phyloP scores from a whole-genome alignment of 2,888 invertebrate genomes.

The Agrochola litura region DNA sequence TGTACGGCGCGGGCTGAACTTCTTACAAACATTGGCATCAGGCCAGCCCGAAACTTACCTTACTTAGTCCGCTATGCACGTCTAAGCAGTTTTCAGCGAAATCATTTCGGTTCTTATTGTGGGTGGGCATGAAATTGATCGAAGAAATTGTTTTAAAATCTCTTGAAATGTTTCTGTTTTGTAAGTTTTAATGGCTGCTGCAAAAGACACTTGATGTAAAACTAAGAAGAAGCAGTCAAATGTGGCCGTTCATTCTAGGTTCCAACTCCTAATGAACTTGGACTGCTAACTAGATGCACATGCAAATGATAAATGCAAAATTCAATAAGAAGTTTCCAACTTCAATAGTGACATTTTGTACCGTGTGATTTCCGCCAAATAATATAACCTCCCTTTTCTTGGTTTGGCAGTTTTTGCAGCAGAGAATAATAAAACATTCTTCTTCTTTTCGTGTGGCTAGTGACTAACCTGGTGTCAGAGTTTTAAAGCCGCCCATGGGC shows the following conservation, averaged over 20 bases:
- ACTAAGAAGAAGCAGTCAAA: too few species aligned
- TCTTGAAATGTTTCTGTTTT: conserved; percentile 22
- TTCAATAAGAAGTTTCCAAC: background rate
- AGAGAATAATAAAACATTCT: conserved; percentile 7
- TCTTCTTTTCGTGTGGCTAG: too few species aligned
- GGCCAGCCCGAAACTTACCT: conserved; percentile 80
- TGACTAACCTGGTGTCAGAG: too few species aligned
- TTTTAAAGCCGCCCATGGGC: too few species aligned
- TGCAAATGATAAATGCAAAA: background rate
- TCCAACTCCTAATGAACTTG: background rate
- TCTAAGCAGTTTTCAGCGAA: conserved; percentile 77
- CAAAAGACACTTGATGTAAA: background rate
- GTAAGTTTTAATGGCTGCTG: background rate
- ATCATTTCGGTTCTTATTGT: conserved; percentile 69
- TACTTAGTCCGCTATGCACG: conserved; percentile 76
- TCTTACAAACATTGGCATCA: conserved; percentile 82
- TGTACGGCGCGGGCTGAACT: conserved; percentile 74
- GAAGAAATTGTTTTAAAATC: conserved; percentile 41
- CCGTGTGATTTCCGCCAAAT: background rate
- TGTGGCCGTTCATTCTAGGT: background rate
- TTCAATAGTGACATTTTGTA: background rate
- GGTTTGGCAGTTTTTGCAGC: background rate
- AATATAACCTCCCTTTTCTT: too few species aligned
- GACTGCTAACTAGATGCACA: background rate
- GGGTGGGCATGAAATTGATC: conserved; percentile 35